Conservation (phyloP, 2,888 invertebrate genomes). For the Eledona agricola region DNA sequence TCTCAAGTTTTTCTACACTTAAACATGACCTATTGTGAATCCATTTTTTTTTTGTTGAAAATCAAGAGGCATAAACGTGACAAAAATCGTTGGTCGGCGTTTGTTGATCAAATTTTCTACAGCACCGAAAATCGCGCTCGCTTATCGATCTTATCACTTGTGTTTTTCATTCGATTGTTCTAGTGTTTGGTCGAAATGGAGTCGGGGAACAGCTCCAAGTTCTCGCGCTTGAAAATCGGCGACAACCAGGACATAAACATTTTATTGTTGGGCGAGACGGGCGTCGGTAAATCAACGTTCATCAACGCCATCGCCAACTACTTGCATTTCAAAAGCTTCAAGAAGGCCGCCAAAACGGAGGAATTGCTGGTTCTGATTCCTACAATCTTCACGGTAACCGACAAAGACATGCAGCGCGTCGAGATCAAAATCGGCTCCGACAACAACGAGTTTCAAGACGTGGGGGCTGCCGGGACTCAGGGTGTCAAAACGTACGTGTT, state of each 20-base stretch:
- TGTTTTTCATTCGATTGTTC: too few species aligned
- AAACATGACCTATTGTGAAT: too few species aligned
- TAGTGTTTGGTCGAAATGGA: conserved; percentile 9
- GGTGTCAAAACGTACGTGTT: conserved; percentile 44
- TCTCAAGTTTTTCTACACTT: too few species aligned
- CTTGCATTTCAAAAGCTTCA: conserved; percentile 38
- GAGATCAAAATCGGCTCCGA: conserved; percentile 28
- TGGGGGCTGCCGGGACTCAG: conserved; percentile 43
- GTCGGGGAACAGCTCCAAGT: conserved; percentile 7
- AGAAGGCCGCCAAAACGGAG: conserved; percentile 34
- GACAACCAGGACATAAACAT: conserved; percentile 45
- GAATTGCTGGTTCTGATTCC: conserved; percentile 45
- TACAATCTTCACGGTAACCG: conserved; percentile 43
- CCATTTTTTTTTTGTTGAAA: too few species aligned
- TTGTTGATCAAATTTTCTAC: too few species aligned
- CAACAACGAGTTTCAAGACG: conserved; percentile 35
- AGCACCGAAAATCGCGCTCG: too few species aligned
- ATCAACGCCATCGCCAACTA: conserved; percentile 51
- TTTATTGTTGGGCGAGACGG: conserved; percentile 50
- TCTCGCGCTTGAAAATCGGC: conserved; percentile 7
- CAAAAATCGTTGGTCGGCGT: too few species aligned
- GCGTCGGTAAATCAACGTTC: conserved; percentile 53
- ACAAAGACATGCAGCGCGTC: conserved; percentile 27
- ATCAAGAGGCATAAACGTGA: too few species aligned
- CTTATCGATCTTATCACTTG: too few species aligned